Percentiles rank a stretch among this genome's conserved stretches.
Evolutionary conservation across 1,140 invertebrate species (phyloP).

Genomic region (Tetranychus urticae): DNA sequence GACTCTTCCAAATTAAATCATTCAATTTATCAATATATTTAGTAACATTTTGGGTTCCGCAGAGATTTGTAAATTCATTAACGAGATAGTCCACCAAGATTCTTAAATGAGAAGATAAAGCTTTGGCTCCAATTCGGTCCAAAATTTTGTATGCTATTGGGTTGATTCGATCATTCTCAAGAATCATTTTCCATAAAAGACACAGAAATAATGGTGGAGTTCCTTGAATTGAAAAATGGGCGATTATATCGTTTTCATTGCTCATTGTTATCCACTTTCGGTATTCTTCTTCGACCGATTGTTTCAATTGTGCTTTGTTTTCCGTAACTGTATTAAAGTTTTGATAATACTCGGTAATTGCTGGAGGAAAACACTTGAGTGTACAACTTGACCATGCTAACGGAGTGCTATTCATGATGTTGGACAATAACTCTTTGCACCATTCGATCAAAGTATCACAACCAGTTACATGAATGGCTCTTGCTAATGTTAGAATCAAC

Average conservation of each 20-base stretch:
- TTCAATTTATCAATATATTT: conserved; percentile 79
- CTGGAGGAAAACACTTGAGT: conserved; percentile 64
- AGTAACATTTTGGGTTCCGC: conserved; percentile 56
- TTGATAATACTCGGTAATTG: conserved; percentile 56
- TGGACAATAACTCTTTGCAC: conserved; percentile 66
- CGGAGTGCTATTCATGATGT: conserved; percentile 77
- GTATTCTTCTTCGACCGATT: conserved; percentile 79
- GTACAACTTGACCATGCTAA: conserved; percentile 70
- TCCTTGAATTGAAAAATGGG: conserved; percentile 71
- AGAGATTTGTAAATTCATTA: conserved; percentile 62
- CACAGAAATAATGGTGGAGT: conserved; percentile 55
- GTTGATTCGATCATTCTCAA: conserved; percentile 74
- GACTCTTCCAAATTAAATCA: conserved; percentile 91
- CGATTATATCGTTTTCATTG: conserved; percentile 83
- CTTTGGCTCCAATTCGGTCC: conserved; percentile 70
- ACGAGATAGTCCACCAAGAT: conserved; percentile 88
- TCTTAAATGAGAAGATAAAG: conserved; percentile 60
- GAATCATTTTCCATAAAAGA: conserved; percentile 81
- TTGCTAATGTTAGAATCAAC: conserved; percentile 67
- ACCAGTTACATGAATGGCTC: conserved; percentile 73
- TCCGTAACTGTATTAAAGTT: conserved; percentile 7
- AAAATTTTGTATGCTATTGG: conserved; percentile 83
- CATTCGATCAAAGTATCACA: conserved; percentile 42
- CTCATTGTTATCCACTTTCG: conserved; percentile 67
- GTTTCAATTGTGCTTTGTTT: conserved; percentile 13